phyloP scores from a whole-genome alignment of 2,113 vertebrate genomes.

The Aspiorhynchus laticeps region DNA sequence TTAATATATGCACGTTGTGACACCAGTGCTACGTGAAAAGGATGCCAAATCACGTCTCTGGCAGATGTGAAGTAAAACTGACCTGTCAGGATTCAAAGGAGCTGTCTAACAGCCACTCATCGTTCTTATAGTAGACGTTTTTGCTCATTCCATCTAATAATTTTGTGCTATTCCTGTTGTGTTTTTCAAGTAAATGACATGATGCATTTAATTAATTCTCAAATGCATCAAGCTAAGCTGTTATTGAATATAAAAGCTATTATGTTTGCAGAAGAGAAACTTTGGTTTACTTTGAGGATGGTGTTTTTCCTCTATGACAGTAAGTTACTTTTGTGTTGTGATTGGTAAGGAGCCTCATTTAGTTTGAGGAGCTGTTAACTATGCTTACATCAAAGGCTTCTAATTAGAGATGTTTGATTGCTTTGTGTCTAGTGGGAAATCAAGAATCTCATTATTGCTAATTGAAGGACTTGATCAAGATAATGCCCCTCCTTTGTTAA shows the following conservation, averaged over 20 bases:
- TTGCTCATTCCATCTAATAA: constrained; percentile 5
- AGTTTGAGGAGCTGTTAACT: constrained; percentile 9
- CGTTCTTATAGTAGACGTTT: neutral
- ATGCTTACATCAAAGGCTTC: constrained; percentile 12
- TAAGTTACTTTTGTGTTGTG: neutral
- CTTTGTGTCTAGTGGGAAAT: constrained; percentile 34
- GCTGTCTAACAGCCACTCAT: constrained; percentile 48
- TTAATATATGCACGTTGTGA: constrained; percentile 49
- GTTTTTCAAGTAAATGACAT: neutral
- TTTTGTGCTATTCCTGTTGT: neutral
- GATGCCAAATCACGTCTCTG: constrained; percentile 55
- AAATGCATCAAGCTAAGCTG: neutral
- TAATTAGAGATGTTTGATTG: constrained; percentile 34
- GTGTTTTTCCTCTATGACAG: neutral
- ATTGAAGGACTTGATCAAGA: constrained; percentile 36
- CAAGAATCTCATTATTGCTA: constrained; percentile 22
- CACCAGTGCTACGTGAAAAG: constrained; percentile 54
- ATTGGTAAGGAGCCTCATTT: neutral
- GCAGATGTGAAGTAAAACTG: constrained; percentile 44
- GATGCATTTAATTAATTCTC: neutral
- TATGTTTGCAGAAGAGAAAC: neutral
- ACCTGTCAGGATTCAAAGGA: constrained; percentile 43
- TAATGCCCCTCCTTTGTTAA: constrained; percentile 29
- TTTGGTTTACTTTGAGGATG: neutral
- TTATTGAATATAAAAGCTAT: neutral